Evolutionary conservation across 2,797 vertebrate species (phyloP), one percentile per base, ranked within the genome.

Genomic region (Avahi laniger): DNA sequence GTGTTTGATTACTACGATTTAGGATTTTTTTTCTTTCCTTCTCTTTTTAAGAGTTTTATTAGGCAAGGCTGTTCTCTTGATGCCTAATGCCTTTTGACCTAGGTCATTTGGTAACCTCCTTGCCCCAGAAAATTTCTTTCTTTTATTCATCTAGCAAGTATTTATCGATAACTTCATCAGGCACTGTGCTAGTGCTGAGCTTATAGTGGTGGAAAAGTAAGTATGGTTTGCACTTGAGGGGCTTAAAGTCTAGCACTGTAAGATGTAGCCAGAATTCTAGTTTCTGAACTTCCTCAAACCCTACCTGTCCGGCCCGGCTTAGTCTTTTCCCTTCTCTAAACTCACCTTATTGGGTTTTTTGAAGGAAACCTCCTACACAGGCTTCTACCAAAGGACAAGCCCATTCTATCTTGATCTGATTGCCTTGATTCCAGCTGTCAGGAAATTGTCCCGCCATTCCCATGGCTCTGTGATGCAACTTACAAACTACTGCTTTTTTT

Each of bases 141-240:
- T 54, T 90, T 91, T 86, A 17, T 90, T 95, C 92, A 83, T n/a
- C 52, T 72, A 65, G 50, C 84, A 96, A 70, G 82, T 90, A 78
- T 41, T 54, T 91, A 63, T 61, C 76, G 73, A 22, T 28, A 69
- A 9, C 18, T 75, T 48, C 11, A 12, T 78, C 33, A 22, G 52
- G 38, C 22, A 63, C 35, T 52, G 41, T 90, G 8, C 38, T 41
- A 59, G 22, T 79, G 17, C 93, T 67, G 61, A 80, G 92, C 82
- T 63, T 22, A 1, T 54, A 12, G 84, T 89, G 57, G 26, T 50
- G 38, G 38, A 41, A 80, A 59, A 41, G 48, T 57, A 57, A 13
- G 30, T 69, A 6, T 76, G 52, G 63, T 43, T 59, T 96, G 59
- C 46, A 70, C 75, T 95, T 61, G 5, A 78, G 82, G 35, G 69